These are phyloP conservation scores for Decapterus maruadsi DNA, from an alignment of 2,797 vertebrate genomes.

Conservation along the genomic window DNA sequence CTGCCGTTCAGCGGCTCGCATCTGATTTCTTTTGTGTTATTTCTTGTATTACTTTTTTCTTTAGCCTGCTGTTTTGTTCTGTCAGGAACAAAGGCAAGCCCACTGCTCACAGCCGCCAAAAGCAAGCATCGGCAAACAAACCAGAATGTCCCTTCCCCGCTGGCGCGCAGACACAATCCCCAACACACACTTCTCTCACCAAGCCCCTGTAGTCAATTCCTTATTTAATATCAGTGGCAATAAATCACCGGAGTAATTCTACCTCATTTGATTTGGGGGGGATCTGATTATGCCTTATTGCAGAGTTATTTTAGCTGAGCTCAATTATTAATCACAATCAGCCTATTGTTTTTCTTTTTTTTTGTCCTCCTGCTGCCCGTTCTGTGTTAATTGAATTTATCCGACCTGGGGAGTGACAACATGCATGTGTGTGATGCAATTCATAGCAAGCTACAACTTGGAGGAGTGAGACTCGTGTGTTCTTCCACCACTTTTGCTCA, in stretches of 20 bases:
- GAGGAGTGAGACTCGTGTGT: not conserved
- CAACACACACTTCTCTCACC: slow-evolving; percentile 18
- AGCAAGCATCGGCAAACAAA: slow-evolving; percentile 18
- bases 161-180: not conserved
- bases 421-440: slow-evolving; percentile 25
- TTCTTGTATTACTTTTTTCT: not conserved
- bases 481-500: not conserved
- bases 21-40: slow-evolving; percentile 1
- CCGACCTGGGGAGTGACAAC: slow-evolving; percentile 41
- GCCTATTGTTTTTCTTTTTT: slow-evolving; percentile 60
- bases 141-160: slow-evolving; percentile 5
- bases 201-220: slow-evolving; percentile 42
- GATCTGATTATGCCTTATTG: slow-evolving; percentile 73
- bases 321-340: slow-evolving; percentile 75
- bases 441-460: slow-evolving; percentile 6
- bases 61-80: slow-evolving; percentile 24
- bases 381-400: slow-evolving; percentile 63
- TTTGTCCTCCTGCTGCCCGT: slow-evolving; percentile 43
- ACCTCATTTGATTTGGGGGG: slow-evolving; percentile 68
- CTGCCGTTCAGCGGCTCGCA: slow-evolving; percentile 3
- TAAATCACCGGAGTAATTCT: slow-evolving; percentile 71
- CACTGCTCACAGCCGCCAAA: not conserved
- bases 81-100: slow-evolving; percentile 26
- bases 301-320: slow-evolving; percentile 67
- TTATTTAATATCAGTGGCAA: slow-evolving; percentile 61